Base-by-base conservation (phyloP, 1,140 invertebrate species). In the Bombus consobrinus region DNA sequence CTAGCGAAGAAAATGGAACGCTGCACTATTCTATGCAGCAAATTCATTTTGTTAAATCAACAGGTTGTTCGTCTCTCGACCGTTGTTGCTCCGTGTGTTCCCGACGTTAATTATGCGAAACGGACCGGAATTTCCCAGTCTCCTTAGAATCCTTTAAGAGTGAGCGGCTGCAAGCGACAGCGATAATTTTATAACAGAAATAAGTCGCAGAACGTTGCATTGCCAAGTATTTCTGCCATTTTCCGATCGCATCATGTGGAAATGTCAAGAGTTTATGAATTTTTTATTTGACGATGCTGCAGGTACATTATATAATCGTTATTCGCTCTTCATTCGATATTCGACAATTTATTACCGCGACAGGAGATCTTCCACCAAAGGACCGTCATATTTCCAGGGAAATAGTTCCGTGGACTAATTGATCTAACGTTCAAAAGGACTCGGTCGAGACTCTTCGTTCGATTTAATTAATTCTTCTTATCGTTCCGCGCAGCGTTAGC, bases 401-500 rank as follows among this genome's bases (percentile, higher is more conserved):
- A 80, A 53, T 39, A 18, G 15, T 10, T 18, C 25, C 12, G n/a
- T 4, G 13, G 64, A 79, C 53, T 53, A 72, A 79, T 84, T 62
- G 53, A 62, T n/a, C 34, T 12, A n/a, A 25, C n/a, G 47, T 57
- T 43, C 57, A 76, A 72, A 34, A 85, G 72, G 77, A 73, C 39
- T 57, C n/a, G 34, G 34, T 25, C 39, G 32, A 37, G 32, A 9
- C 43, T 34, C 12, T 18, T 37, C 68, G 66, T 47, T n/a, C 68
- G 77, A 80, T 80, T 85, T 85, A 85, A 85, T 85, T 85, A 80
- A 80, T 72, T 80, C 77, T 25, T 68, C 43, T 85, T 85, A 85
- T 85, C 83, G 78, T 85, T 32, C 53, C 41, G 57, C 8, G 53
- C 76, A 72, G 83, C 32, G 22, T 62, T 41, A 53, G 39, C 59